Base-by-base conservation (phyloP, 2,113 vertebrate genomes). In the Pedetes capensis region DNA sequence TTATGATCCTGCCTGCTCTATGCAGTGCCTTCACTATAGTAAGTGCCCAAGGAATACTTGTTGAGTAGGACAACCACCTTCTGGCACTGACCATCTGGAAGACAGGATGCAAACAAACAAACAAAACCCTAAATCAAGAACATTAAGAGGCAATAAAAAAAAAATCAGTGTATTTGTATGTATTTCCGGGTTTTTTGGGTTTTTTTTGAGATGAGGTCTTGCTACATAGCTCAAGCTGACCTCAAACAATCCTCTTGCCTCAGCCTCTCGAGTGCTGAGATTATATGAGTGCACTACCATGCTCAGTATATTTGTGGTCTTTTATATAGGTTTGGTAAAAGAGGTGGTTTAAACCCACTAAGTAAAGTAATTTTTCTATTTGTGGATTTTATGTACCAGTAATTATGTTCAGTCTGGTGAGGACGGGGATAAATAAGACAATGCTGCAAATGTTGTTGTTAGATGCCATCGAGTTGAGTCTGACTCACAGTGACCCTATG, bases 341-440 rank as follows among this genome's bases (percentile, higher is more conserved):
- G 44, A 37, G 7, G 59, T 68, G 8, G n/a, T 75, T 93, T 91
- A 75, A 87, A 55, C 1, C 1, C 61, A 88, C 11, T 37, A 51
- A 83, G 18, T 85, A 78, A 71, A 91, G 88, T n/a, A 34, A 64
- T n/a, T 93, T 89, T 49, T 55, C n/a, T 61, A 68, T 53, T n/a
- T 74, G 18, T 14, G 9, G 42, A 51, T 91, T 89, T 82, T 66
- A 72, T 68, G n/a, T 59, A 37, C 25, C n/a, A n/a, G n/a, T n/a
- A n/a, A n/a, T 68, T 27, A 79, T 22, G 16, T 68, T 87, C 20
- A 69, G 34, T 93, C 47, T 84, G 27, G 8, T 29, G n/a, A 7
- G 18, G 2, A 55, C 22, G 3, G 18, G 27, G 37, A 55, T 18
- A 18, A 93, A 74, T 5, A 61, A 80, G 64, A 63, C 47, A 68